phyloP scores from a whole-genome alignment of 2,113 vertebrate genomes.

The Scartelaos histophorus region DNA sequence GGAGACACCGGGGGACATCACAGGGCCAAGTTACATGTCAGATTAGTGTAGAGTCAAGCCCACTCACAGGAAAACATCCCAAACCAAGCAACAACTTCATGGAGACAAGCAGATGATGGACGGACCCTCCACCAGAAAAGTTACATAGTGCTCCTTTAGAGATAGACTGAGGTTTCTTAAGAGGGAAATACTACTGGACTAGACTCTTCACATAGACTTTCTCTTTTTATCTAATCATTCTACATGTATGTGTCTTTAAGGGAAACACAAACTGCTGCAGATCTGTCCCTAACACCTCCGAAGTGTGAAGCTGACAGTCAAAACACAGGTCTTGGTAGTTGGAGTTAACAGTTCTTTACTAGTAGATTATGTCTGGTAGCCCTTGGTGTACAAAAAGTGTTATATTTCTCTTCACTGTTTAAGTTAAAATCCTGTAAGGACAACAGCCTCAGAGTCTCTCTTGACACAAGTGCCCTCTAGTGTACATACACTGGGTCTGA shows the following conservation, averaged over 20 bases:
- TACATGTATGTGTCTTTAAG: conserved; percentile 3
- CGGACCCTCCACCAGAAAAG: too few species aligned
- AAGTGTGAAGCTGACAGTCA: conserved; percentile 22
- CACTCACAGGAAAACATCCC: too few species aligned
- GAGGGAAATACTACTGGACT: conserved; percentile 12
- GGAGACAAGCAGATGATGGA: too few species aligned
- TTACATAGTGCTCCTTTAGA: too few species aligned
- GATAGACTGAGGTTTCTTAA: too few species aligned
- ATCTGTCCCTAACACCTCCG: conserved; percentile 19
- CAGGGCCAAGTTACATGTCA: too few species aligned
- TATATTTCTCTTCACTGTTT: not conserved
- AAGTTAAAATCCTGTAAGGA: not conserved
- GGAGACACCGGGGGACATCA: too few species aligned
- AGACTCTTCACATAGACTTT: conserved; percentile 37
- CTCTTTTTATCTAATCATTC: conserved; percentile 37
- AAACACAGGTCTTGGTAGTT: not conserved
- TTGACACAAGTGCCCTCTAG: conserved; percentile 8
- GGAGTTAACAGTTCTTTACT: not conserved
- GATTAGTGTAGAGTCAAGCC: too few species aligned
- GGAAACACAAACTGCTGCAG: conserved; percentile 26
- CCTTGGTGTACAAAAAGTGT: not conserved
- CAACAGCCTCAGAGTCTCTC: not conserved
- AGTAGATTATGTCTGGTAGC: not conserved
- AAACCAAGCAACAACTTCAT: too few species aligned
- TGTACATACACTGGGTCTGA: not conserved